These are phyloP conservation scores for Embidobia sp. DNA, from an alignment of 2,888 invertebrate species.

Conservation along the genomic window DNA sequence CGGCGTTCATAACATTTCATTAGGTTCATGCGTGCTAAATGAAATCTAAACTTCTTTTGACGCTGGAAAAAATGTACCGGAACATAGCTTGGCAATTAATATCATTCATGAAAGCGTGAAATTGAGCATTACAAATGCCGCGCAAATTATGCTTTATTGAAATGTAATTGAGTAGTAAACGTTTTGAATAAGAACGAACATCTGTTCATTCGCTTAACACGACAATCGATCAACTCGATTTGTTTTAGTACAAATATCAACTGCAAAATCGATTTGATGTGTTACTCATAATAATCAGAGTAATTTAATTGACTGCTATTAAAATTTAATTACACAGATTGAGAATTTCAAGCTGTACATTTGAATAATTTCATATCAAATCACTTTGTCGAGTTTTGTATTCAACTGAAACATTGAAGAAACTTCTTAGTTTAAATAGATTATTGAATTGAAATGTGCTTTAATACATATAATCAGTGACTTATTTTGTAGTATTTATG, in stretches of 20 bases:
- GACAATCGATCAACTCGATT: slow-evolving; percentile 26
- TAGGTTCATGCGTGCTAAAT: not conserved
- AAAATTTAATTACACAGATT: too few relatives aligned
- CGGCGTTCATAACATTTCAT: not conserved
- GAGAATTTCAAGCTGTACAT: too few relatives aligned
- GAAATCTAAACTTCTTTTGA: slow-evolving; percentile 7
- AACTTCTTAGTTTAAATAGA: too few relatives aligned
- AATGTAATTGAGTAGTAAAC: slow-evolving; percentile 35
- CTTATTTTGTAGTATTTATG: too few relatives aligned
- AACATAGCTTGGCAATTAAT: slow-evolving; percentile 16
- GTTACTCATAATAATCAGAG: too few relatives aligned
- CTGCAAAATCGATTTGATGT: too few relatives aligned
- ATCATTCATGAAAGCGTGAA: slow-evolving; percentile 26
- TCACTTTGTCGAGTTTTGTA: too few relatives aligned
- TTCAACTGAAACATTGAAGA: too few relatives aligned
- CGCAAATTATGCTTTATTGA: slow-evolving; percentile 34
- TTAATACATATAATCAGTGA: too few relatives aligned
- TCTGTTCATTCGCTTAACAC: slow-evolving; percentile 28
- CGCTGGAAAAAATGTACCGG: slow-evolving; percentile 4
- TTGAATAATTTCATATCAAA: too few relatives aligned
- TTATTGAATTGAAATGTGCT: too few relatives aligned
- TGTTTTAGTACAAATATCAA: slow-evolving; percentile 17
- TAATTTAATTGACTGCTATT: too few relatives aligned
- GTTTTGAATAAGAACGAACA: slow-evolving; percentile 40
- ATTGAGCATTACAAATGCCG: slow-evolving; percentile 17